phyloP scores from a whole-genome alignment of 1,140 invertebrate genomes.

The Pinna nobilis region DNA sequence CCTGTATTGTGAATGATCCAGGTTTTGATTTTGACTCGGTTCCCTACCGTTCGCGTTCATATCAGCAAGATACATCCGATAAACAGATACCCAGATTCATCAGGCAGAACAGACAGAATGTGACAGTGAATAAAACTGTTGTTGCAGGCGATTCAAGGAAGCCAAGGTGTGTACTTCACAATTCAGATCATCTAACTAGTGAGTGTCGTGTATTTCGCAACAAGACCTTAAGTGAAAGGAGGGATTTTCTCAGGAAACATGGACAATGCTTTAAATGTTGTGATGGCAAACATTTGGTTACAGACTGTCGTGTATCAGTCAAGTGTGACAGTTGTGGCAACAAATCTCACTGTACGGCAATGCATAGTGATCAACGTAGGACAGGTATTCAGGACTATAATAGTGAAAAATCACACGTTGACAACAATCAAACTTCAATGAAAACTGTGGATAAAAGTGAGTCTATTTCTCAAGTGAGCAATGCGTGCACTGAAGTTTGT shows the following conservation, averaged over 20 bases:
- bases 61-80: too few relatives aligned
- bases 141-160: neutral
- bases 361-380: slow-evolving; percentile 9
- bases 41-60: neutral
- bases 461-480: neutral
- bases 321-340: slow-evolving; percentile 16
- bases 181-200: slow-evolving; percentile 1
- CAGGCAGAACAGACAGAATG: slow-evolving; percentile 1
- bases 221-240: slow-evolving; percentile 29
- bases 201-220: slow-evolving; percentile 41
- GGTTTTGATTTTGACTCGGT: slow-evolving; percentile 13
- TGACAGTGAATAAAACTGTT: slow-evolving; percentile 10
- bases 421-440: neutral
- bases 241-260: slow-evolving; percentile 32
- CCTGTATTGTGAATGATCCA: slow-evolving; percentile 23
- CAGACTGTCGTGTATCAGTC: slow-evolving; percentile 15
- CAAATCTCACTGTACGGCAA: neutral
- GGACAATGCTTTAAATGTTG: slow-evolving; percentile 42
- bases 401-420: neutral
- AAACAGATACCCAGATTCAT: slow-evolving; percentile 1
- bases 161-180: neutral
- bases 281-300: slow-evolving; percentile 20
- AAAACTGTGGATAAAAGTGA: neutral
- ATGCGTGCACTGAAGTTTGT: slow-evolving; percentile 23
- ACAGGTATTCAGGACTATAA: neutral